A percentile compares a stretch with the other conserved stretches of the same genome.
These are phyloP conservation scores for Diplodus sargus DNA, from an alignment of 2,797 vertebrate genomes.

Conservation along the genomic window DNA sequence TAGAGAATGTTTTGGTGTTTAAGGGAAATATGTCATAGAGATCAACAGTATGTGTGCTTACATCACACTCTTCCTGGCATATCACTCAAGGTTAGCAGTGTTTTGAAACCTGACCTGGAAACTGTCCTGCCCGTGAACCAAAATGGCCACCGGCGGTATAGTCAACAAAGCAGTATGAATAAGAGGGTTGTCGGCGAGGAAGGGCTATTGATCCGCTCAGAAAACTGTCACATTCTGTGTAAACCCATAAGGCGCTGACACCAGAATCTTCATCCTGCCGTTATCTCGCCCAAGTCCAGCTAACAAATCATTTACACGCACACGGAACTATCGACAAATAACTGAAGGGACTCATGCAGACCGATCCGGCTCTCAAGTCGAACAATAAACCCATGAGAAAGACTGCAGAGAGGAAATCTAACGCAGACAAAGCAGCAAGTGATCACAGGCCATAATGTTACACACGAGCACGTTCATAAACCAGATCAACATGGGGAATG, in stretches of 20 bases:
- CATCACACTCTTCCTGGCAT: constrained; percentile 66
- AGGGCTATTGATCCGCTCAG: constrained; percentile 78
- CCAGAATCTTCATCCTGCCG: constrained; percentile 75
- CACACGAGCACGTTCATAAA: constrained; percentile 15
- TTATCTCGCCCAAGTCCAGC: constrained; percentile 78
- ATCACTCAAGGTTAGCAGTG: constrained; percentile 69
- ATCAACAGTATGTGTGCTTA: constrained; percentile 72
- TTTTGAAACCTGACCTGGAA: constrained; percentile 80
- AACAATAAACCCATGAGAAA: constrained; percentile 7
- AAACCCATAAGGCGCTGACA: constrained; percentile 71
- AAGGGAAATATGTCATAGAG: background rate
- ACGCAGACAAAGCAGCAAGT: constrained; percentile 5
- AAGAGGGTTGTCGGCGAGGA: constrained; percentile 77
- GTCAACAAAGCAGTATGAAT: constrained; percentile 83
- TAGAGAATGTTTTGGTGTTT: background rate
- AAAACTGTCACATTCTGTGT: constrained; percentile 72
- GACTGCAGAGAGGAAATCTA: background rate
- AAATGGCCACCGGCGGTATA: constrained; percentile 68
- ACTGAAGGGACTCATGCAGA: constrained; percentile 66
- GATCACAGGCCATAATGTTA: background rate
- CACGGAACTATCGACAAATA: constrained; percentile 74
- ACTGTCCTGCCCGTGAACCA: constrained; percentile 78
- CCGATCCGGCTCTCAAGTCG: constrained; percentile 23
- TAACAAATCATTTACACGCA: constrained; percentile 82
- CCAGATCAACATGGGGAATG: constrained; percentile 1